phyloP scores from a whole-genome alignment of 2,888 invertebrate species.

The Amphipoea oculea region DNA sequence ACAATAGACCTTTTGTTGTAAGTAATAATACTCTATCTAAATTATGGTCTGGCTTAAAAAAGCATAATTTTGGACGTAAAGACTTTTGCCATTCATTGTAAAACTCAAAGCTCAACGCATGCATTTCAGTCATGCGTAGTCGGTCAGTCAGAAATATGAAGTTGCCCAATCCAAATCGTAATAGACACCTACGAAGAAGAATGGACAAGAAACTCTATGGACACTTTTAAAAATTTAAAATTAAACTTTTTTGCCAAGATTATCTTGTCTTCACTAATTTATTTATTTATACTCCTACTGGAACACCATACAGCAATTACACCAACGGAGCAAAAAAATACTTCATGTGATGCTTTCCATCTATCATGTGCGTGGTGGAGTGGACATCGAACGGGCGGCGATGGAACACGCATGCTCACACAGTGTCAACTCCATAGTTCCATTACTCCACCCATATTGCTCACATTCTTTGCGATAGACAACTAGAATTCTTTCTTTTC shows the following conservation, averaged over 20 bases:
- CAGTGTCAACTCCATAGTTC: no score
- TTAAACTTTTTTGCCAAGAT: not conserved
- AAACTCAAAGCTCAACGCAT: not conserved
- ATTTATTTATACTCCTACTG: no score
- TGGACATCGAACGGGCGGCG: no score
- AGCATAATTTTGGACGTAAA: not conserved
- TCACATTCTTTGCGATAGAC: no score
- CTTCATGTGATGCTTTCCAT: no score
- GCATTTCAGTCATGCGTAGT: not conserved
- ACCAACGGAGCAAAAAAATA: no score
- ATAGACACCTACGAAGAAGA: not conserved
- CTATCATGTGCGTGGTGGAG: no score
- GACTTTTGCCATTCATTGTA: not conserved
- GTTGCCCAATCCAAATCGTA: not conserved
- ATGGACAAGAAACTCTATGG: not conserved
- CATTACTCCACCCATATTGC: no score
- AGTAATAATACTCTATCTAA: not conserved
- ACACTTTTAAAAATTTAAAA: not conserved
- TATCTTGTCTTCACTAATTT: not conserved
- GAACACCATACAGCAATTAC: no score
- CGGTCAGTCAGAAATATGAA: not conserved
- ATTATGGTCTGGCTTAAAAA: not conserved
- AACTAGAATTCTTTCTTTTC: no score
- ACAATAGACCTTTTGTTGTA: slow-evolving; percentile 32
- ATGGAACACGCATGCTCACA: no score